Percentiles rank a stretch among this genome's conserved stretches.
phyloP scores from a whole-genome alignment of 35 echinoderm and acorn worm genomes.

The Lytechinus pictus region DNA sequence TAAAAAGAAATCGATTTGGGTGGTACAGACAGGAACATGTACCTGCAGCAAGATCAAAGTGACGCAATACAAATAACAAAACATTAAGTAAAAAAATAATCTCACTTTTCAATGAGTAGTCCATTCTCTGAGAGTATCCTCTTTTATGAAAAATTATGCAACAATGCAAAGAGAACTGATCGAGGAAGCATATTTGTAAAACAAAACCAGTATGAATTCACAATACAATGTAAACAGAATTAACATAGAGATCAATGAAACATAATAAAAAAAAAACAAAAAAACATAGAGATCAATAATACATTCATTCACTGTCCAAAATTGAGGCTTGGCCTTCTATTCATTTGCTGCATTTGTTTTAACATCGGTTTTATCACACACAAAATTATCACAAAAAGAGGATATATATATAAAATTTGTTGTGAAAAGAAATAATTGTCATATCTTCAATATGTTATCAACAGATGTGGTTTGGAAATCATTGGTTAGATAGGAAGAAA shows the following conservation, averaged over 20 bases:
- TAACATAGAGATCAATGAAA: too few species aligned
- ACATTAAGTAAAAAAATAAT: not conserved
- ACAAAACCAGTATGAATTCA: too few species aligned
- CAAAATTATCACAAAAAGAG: too few species aligned
- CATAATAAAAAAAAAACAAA: too few species aligned
- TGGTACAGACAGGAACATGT: not conserved
- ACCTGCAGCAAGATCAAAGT: not conserved
- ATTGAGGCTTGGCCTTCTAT: not conserved
- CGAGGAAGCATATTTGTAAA: too few species aligned
- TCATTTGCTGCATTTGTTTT: not conserved
- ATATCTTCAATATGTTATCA: not conserved
- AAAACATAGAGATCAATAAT: not conserved
- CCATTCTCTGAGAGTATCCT: too few species aligned
- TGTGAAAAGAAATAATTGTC: not conserved
- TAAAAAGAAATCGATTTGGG: not conserved
- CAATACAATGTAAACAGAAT: too few species aligned
- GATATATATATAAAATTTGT: not conserved
- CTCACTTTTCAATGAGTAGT: too few species aligned
- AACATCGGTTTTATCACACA: too few species aligned
- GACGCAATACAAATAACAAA: not conserved
- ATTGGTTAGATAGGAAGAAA: not conserved
- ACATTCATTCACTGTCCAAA: not conserved
- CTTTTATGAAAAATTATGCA: too few species aligned
- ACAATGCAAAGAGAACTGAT: too few species aligned
- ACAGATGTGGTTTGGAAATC: not conserved